Base-by-base conservation (phyloP, 2,797 vertebrate genomes). In the Rhinoraja longicauda region DNA sequence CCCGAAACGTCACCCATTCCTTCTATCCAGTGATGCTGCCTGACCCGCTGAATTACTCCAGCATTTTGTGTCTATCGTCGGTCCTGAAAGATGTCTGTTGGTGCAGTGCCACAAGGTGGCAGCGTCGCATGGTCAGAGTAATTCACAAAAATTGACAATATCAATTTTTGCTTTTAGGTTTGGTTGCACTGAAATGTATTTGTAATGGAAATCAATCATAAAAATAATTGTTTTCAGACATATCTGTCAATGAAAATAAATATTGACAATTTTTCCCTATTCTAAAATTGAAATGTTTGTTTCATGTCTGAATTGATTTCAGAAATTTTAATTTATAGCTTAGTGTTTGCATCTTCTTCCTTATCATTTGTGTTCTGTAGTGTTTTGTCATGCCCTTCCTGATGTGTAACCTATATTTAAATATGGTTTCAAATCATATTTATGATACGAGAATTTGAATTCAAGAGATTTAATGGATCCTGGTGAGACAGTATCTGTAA, bases 41-140 rank as follows among this genome's bases (percentile, higher is more conserved):
- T 45, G 45, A 45, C 45, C 45, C 45, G 45, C 45, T 45, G 45
- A 45, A 45, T 45, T 45, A 4, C 45, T 45, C 45, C 45, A 45
- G 45, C 45, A 45, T 45, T 45, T 45, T 45, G 45, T 45, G 45
- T 45, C 45, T 45, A 45, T 45, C 45, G 45, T 45, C 45, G 0
- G 9, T 86, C 26, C 59, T n/a, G 17, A 19, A 88, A 21, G 13
- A 64, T 62, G 12, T 7, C 1, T 15, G n/a, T 2, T 67, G 59
- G 13, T 88, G n/a, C n/a, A 64, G 2, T 36, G n/a, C 84, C 84
- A 88, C 84, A 19, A 88, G 84, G 15, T 88, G 84, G 84, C 84
- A 67, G 36, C 67, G 29, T 88, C 36, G 84, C 12, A 10, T 21
- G 84, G 59, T 62, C 26, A n/a, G 82, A 13, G n/a, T 26, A 59